Conservation (phyloP, 2,797 vertebrate genomes). For the Choloepus didactylus region DNA sequence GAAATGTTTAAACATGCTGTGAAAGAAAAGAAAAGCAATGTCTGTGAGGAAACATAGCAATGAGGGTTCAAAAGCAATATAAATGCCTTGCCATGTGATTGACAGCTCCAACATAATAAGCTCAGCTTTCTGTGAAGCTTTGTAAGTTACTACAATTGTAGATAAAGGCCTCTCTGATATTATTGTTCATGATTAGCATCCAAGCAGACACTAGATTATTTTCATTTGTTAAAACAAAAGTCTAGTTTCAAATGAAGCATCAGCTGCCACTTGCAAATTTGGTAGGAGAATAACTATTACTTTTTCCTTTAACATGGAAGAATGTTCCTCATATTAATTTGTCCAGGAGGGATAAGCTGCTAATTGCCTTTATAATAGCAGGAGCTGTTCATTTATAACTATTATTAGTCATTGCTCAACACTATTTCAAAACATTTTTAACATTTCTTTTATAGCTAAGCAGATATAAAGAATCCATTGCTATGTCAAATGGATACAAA, state of each 20-base stretch:
- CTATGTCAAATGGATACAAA: slow-evolving; percentile 49
- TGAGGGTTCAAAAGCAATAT: slow-evolving; percentile 40
- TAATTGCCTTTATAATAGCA: slow-evolving; percentile 30
- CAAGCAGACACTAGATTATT: slow-evolving; percentile 35
- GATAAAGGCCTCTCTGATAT: slow-evolving; percentile 52
- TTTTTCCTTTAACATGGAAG: slow-evolving; percentile 44
- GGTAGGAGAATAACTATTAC: slow-evolving; percentile 40
- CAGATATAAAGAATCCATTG: slow-evolving; percentile 27
- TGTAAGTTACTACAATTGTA: slow-evolving; percentile 46
- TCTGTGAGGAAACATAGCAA: slow-evolving; percentile 55
- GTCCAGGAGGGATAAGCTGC: background rate
- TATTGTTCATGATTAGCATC: slow-evolving; percentile 62
- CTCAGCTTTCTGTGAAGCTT: slow-evolving; percentile 67
- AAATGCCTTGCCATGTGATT: slow-evolving; percentile 54
- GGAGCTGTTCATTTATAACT: background rate
- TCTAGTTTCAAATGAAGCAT: slow-evolving; percentile 41
- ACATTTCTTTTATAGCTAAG: slow-evolving; percentile 54
- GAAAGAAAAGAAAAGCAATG: slow-evolving; percentile 65
- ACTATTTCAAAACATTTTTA: slow-evolving; percentile 35
- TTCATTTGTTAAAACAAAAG: slow-evolving; percentile 75
- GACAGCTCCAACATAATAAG: slow-evolving; percentile 69
- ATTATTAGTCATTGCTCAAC: slow-evolving; percentile 24
- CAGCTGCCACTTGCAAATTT: slow-evolving; percentile 64
- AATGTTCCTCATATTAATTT: slow-evolving; percentile 45
- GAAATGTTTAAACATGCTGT: slow-evolving; percentile 61